Evolutionary conservation across 1,140 invertebrate genomes (phyloP).

Genomic region (Heliconius eleuchia): DNA sequence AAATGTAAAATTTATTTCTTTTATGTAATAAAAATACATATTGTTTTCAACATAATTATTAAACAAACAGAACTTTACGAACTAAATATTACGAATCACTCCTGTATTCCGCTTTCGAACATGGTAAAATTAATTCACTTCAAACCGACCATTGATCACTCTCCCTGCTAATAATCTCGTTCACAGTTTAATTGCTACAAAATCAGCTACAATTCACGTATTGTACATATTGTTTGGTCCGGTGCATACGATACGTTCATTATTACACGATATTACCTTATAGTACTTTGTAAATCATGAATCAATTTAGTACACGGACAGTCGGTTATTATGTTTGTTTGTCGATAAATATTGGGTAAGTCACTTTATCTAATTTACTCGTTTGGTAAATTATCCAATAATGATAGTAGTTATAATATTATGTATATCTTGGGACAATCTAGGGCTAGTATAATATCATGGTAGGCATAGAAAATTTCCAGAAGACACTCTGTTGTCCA

Average conservation of each 20-base stretch:
- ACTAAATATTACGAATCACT: too few species aligned
- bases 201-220: conserved; percentile 48
- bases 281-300: conserved; percentile 23
- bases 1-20: too few species aligned
- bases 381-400: neutral
- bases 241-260: conserved; percentile 28
- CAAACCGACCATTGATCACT: conserved; percentile 41
- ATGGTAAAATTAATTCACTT: conserved; percentile 41
- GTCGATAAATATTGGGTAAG: neutral
- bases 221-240: conserved; percentile 30
- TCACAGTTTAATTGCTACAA: conserved; percentile 52
- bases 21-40: too few species aligned
- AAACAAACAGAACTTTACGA: too few species aligned
- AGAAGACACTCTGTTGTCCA: too few species aligned
- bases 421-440: too few species aligned
- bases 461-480: too few species aligned
- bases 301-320: conserved; percentile 1
- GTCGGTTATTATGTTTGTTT: conserved; percentile 5
- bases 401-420: too few species aligned
- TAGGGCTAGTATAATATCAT: too few species aligned
- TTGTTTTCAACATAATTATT: too few species aligned
- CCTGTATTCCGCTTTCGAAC: neutral
- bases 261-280: conserved; percentile 37
- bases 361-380: neutral
- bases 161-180: conserved; percentile 50